Percentiles rank a stretch among this genome's conserved stretches.
Conservation (phyloP, 1,140 invertebrate genomes). For the Papilio aristodemus region DNA sequence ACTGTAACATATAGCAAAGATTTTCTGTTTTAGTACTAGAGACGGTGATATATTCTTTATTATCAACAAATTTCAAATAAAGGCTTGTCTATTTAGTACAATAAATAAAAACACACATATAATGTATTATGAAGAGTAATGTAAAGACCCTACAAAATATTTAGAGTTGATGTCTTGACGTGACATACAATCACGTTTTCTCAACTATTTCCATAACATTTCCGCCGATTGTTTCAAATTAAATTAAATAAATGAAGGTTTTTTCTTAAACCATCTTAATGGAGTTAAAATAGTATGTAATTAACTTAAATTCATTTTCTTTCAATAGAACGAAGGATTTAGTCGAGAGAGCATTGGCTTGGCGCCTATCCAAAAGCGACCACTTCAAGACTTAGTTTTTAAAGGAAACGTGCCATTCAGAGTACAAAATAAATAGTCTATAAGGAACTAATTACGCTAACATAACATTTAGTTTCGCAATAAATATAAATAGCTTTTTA, state of each 20-base stretch:
- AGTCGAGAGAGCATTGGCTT: slow-evolving; percentile 20
- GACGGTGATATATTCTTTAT: too few species aligned
- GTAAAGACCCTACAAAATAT: too few species aligned
- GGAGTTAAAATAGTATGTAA: background rate
- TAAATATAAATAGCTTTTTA: background rate
- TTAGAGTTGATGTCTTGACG: too few species aligned
- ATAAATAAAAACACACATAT: too few species aligned
- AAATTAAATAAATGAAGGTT: background rate
- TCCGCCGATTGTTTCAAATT: too few species aligned
- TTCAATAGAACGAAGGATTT: slow-evolving; percentile 28
- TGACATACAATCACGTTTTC: too few species aligned
- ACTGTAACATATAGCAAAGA: too few species aligned
- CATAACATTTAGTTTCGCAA: slow-evolving; percentile 17
- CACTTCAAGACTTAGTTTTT: slow-evolving; percentile 31
- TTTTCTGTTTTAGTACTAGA: too few species aligned
- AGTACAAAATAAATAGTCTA: slow-evolving; percentile 23
- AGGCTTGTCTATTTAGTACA: too few species aligned
- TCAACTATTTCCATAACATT: too few species aligned
- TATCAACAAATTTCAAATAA: too few species aligned
- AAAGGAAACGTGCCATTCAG: slow-evolving; percentile 26
- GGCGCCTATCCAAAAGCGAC: slow-evolving; percentile 32
- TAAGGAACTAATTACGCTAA: slow-evolving; percentile 28
- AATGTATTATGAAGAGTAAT: too few species aligned
- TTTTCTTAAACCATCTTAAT: background rate
- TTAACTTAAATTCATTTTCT: slow-evolving; percentile 29